Percentiles rank a stretch among this genome's conserved stretches.
phyloP scores from a whole-genome alignment of 2,113 vertebrate genomes.

The Cyanoliseus patagonus region DNA sequence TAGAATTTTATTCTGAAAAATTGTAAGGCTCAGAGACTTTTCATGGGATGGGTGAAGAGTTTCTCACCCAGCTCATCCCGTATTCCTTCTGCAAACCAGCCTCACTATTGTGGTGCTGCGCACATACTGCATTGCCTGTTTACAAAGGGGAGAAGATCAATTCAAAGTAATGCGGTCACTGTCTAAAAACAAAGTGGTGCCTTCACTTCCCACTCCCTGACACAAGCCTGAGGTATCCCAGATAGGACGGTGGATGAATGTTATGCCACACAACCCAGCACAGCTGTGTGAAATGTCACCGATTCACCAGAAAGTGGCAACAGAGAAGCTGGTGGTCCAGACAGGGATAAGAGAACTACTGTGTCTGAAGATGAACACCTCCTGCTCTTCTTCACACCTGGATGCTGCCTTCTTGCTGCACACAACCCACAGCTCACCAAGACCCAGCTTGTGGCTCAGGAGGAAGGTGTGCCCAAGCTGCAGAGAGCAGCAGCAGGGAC shows the following conservation, averaged over 20 bases:
- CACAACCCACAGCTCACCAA: conserved; percentile 55
- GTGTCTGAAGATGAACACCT: not conserved
- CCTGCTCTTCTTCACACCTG: conserved; percentile 7
- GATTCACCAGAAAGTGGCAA: conserved; percentile 71
- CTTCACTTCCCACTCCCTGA: not conserved
- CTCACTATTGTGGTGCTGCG: not conserved
- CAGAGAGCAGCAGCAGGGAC: not conserved
- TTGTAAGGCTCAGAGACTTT: not conserved
- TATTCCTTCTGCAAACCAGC: not conserved
- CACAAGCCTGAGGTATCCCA: not conserved
- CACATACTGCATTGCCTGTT: not conserved
- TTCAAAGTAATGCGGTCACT: not conserved
- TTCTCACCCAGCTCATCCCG: not conserved
- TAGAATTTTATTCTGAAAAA: not conserved
- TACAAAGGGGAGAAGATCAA: not conserved
- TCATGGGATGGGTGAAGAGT: not conserved
- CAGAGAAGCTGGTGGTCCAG: conserved; percentile 57
- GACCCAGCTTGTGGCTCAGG: conserved; percentile 65
- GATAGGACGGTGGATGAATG: not conserved
- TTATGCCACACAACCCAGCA: not conserved
- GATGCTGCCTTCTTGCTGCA: conserved; percentile 53
- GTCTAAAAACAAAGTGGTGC: not conserved
- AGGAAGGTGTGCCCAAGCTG: conserved; percentile 70
- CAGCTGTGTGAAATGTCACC: not conserved
- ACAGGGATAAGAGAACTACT: conserved; percentile 57